These are phyloP conservation scores for Oreotrochilus melanogaster DNA, from an alignment of 2,113 vertebrate genomes.

Conservation along the genomic window DNA sequence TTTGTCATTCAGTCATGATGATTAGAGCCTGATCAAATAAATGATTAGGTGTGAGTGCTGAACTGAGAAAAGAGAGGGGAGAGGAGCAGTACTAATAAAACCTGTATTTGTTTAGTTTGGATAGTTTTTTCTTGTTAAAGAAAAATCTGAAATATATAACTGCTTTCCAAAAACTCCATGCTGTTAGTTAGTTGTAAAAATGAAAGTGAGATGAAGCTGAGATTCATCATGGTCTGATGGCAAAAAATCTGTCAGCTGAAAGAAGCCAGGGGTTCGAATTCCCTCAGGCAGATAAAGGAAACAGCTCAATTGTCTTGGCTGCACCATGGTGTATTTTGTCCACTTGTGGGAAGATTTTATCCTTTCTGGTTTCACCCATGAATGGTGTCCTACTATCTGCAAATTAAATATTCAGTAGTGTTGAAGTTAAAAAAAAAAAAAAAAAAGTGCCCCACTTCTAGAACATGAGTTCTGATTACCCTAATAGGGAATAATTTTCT, in stretches of 20 bases:
- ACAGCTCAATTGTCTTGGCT: not conserved
- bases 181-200: not conserved
- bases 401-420: not conserved
- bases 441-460: not conserved
- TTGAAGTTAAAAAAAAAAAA: not conserved
- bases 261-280: not conserved
- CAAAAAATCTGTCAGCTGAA: not conserved
- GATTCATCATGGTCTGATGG: not conserved
- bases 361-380: not conserved
- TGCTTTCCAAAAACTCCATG: not conserved
- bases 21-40: not conserved
- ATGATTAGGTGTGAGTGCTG: not conserved
- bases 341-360: not conserved
- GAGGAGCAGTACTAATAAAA: not conserved
- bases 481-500: not conserved
- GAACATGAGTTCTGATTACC: not conserved
- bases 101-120: fast-evolving
- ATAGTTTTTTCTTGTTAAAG: not conserved
- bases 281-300: not conserved
- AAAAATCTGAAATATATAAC: not conserved
- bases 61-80: not conserved
- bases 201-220: not conserved
- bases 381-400: not conserved
- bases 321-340: not conserved
- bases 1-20: not conserved